phyloP scores from a whole-genome alignment of 2,888 invertebrate species.

The Rhingia rostrata region DNA sequence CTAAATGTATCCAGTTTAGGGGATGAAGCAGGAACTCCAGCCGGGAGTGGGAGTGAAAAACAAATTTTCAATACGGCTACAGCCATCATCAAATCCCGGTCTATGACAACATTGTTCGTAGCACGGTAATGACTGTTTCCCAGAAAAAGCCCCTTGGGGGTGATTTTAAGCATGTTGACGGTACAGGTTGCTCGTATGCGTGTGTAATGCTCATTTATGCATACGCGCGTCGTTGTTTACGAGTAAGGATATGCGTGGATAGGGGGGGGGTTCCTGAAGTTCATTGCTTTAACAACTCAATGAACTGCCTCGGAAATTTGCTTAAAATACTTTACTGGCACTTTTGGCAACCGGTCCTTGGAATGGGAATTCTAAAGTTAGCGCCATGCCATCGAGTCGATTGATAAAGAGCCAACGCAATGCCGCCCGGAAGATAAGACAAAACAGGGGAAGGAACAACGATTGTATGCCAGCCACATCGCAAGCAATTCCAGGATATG shows the following conservation, averaged over 20 bases:
- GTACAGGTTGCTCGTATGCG: constrained; percentile 37
- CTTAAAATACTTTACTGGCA: constrained; percentile 67
- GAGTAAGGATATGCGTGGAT: not conserved
- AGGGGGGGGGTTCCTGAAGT: constrained; percentile 62
- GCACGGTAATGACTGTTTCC: constrained; percentile 40
- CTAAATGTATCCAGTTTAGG: constrained; percentile 27
- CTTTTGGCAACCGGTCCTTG: constrained; percentile 32
- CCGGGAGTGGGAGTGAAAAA: constrained; percentile 10
- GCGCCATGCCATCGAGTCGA: constrained; percentile 13
- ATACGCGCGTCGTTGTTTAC: constrained; percentile 21
- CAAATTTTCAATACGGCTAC: constrained; percentile 58
- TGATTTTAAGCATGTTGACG: constrained; percentile 40
- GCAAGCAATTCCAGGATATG: constrained; percentile 11
- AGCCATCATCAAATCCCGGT: constrained; percentile 30
- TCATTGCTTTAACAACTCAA: constrained; percentile 74
- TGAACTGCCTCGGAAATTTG: constrained; percentile 69
- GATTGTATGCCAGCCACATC: constrained; percentile 13
- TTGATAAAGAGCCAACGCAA: constrained; percentile 54
- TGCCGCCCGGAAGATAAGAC: constrained; percentile 43
- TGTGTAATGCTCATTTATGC: constrained; percentile 66
- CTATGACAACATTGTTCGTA: not conserved
- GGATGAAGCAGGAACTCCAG: constrained; percentile 32
- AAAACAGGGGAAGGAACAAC: constrained; percentile 20
- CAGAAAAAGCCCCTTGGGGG: constrained; percentile 62
- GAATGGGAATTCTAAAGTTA: constrained; percentile 46